A percentile compares a stretch with the other conserved stretches of the same genome.
Evolutionary conservation across 2,888 invertebrate genomes (phyloP).

Genomic region (Agrotis segetum): DNA sequence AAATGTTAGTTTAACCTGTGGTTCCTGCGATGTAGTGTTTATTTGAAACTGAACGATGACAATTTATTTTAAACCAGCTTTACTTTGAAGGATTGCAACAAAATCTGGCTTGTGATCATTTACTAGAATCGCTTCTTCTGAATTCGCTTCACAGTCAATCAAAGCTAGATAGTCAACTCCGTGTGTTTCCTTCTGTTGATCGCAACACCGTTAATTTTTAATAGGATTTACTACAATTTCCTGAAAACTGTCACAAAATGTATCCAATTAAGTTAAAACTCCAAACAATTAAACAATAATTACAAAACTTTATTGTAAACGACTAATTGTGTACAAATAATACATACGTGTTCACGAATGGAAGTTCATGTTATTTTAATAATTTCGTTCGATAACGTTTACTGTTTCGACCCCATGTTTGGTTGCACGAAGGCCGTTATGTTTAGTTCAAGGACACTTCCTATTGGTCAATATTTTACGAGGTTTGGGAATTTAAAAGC

Average conservation of each 20-base stretch:
- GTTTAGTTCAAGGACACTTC: slow-evolving; percentile 67
- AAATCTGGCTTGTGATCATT: not conserved
- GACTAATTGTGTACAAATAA: slow-evolving; percentile 40
- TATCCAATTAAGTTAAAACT: not conserved
- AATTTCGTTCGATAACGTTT: slow-evolving; percentile 51
- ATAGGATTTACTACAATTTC: slow-evolving; percentile 7
- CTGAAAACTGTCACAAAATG: slow-evolving; percentile 11
- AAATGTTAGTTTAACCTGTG: slow-evolving; percentile 52
- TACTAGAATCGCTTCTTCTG: not conserved
- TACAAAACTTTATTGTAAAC: slow-evolving; percentile 19
- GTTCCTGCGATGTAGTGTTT: slow-evolving; percentile 45
- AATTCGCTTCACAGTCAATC: not conserved
- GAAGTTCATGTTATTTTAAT: slow-evolving; percentile 44
- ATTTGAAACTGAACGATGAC: slow-evolving; percentile 42
- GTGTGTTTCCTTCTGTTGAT: not conserved
- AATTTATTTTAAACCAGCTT: slow-evolving; percentile 40
- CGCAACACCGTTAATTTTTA: not conserved
- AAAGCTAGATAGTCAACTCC: not conserved
- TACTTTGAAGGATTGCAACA: not conserved
- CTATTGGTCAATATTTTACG: slow-evolving; percentile 64
- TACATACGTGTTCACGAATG: slow-evolving; percentile 27
- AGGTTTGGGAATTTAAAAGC: slow-evolving; percentile 34
- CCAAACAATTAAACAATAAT: slow-evolving; percentile 27
- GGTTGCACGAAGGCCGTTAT: slow-evolving; percentile 61
- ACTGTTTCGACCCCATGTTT: slow-evolving; percentile 54